These are phyloP conservation scores for Geophilus truncorum DNA, from an alignment of 2,888 invertebrate species.

Conservation along the genomic window DNA sequence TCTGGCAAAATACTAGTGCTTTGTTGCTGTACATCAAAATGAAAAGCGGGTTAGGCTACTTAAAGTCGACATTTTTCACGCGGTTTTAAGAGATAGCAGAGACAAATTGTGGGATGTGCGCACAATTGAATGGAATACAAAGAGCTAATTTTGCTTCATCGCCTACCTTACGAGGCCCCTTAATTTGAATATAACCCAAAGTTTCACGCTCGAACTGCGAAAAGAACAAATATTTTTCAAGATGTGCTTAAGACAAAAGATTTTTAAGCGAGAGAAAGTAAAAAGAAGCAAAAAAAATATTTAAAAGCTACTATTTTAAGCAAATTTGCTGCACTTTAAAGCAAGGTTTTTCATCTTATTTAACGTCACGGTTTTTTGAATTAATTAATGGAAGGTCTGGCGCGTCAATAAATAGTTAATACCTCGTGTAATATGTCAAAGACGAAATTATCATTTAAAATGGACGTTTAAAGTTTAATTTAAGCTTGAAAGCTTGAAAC, in stretches of 20 bases:
- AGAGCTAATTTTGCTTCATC: neutral
- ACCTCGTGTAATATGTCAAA: neutral
- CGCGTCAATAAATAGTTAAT: neutral
- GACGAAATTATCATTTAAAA: neutral
- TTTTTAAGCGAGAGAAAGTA: too few relatives aligned
- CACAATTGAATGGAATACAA: neutral
- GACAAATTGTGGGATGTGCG: neutral
- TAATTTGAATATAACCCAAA: neutral
- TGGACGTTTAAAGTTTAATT: neutral
- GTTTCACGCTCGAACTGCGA: neutral
- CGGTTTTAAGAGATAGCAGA: neutral
- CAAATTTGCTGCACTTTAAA: neutral
- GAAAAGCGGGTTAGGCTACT: slow-evolving; percentile 8
- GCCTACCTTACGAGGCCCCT: neutral
- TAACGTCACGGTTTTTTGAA: too few relatives aligned
- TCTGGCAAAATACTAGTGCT: neutral
- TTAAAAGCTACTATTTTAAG: too few relatives aligned
- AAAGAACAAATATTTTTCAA: neutral
- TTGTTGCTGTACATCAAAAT: neutral
- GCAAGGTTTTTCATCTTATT: neutral
- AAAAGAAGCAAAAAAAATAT: too few relatives aligned
- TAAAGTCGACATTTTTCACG: slow-evolving; percentile 3
- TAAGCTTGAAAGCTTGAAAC: neutral
- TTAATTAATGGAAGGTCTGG: too few relatives aligned
- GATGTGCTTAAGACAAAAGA: too few relatives aligned